Evolutionary conservation across 2,888 invertebrate genomes (phyloP), one percentile per base, ranked within the genome.

Genomic region (Tenthredo distinguenda): DNA sequence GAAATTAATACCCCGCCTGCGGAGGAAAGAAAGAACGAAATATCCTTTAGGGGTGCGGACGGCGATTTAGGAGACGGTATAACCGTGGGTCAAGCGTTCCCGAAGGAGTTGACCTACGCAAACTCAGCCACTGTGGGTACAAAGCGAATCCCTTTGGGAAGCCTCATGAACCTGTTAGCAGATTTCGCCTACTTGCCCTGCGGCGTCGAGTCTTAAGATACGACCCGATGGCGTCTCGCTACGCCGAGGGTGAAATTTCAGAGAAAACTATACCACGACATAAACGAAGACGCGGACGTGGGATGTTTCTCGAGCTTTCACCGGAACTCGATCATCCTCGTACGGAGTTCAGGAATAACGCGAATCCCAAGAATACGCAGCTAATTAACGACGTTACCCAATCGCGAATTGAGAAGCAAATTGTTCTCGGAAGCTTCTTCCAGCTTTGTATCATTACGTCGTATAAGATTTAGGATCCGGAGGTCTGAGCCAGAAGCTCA

Each of bases 81-180:
- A 81, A 7, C 58, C 58, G 31, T 9, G 21, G 62, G 79, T 81
- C 79, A 62, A 81, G 62, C 79, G 62, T 40, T 62, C 81, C 81
- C 81, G 34, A 43, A 81, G 81, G 81, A 81, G 40, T 81, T 81
- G 81, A 81, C 81, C 81, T 62, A n/a, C 62, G 81, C 81, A 10
- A 62, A 81, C 37, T 81, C 81, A 81, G 81, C 81, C 10, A 40
- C 81, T 81, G 26, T 81, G 1, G 62, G 37, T 81, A 37, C 58
- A 62, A 62, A 81, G 40, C 58, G 50, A 81, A 81, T 81, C 81
- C 81, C 26, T 62, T 58, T 1, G 81, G 40, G 62, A 21, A 18
- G 21, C 5, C 10, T 77, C 47, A 50, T 77, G 77, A 55, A 55
- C 50, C 76, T 40, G 31, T 43, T 34, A 34, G 34, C 10, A 77